Base-by-base conservation (phyloP, 2,888 invertebrate genomes). In the Blera fallax region DNA sequence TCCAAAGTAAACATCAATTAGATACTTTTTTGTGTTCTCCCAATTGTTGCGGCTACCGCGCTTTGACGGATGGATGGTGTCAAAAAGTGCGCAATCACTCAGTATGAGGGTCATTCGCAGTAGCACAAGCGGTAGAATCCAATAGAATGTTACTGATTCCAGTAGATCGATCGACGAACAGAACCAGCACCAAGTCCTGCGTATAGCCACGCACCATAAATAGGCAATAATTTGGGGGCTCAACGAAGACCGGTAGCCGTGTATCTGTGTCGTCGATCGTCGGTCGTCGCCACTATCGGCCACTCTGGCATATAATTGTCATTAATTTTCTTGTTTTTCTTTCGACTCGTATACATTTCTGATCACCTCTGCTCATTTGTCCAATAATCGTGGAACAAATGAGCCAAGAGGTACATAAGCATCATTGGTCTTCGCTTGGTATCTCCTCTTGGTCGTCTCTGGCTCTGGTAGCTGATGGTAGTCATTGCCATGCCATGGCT, bases 261-360 rank as follows among this genome's bases (percentile, higher is more conserved):
- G 70, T 74, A 76, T 72, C 70, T 74, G 70, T 60, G 65, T 73
- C 62, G 60, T 58, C 40, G 27, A 11, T 34, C 34, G 34, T 34
- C 34, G 34, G 10, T 64, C 65, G 69, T 78, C 29, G 74, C 32
- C 11, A 45, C 56, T 52, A 65, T 65, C 74, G 50, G 14, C 62
- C 58, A 56, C 74, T 64, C 32, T 54, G 32, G 48, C 76, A 62
- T 62, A 76, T 72, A 85, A 85, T 81, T 81, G 81, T 85, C 85
- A 85, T 85, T 85, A 85, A 85, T 85, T 81, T 81, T 85, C 85
- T 72, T 81, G 85, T 85, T 81, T 81, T 81, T 72, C 77, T 72
- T 77, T 77, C 67, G 45, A 56, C 21, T 67, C 54, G 76, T 60
- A 65, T 52, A 70, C 58, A 70, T 50, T 62, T 72, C 67, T 45